A percentile compares a stretch with the other conserved stretches of the same genome.
These are phyloP conservation scores for Bembecia ichneumoniformis DNA, from an alignment of 2,888 invertebrate genomes.

Conservation along the genomic window DNA sequence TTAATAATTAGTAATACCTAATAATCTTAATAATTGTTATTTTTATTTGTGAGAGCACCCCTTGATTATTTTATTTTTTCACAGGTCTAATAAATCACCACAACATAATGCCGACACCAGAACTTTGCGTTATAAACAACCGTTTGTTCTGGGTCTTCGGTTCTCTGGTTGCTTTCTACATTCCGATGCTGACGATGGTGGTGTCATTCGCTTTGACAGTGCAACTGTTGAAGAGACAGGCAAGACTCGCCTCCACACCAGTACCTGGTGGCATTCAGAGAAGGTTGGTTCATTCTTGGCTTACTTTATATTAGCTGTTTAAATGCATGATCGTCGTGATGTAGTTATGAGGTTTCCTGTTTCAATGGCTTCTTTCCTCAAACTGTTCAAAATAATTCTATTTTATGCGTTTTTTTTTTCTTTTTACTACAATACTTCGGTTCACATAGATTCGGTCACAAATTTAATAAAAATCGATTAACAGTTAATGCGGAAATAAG, in stretches of 20 bases:
- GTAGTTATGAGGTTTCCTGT: no score
- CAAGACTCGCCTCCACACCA: slow-evolving; percentile 76
- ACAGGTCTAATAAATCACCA: slow-evolving; percentile 81
- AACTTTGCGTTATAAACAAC: slow-evolving; percentile 86
- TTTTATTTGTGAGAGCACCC: no score
- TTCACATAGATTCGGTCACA: no score
- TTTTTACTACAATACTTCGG: no score
- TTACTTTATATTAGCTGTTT: not conserved
- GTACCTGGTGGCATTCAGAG: slow-evolving; percentile 59
- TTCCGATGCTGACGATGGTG: slow-evolving; percentile 96
- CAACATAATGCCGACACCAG: slow-evolving; percentile 86
- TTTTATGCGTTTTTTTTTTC: no score
- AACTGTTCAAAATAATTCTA: not conserved
- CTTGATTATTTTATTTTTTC: not conserved
- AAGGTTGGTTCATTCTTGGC: slow-evolving; percentile 28
- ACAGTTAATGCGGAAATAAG: no score
- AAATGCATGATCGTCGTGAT: no score
- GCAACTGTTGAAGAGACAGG: slow-evolving; percentile 85
- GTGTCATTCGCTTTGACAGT: slow-evolving; percentile 92
- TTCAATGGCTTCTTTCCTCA: not conserved
- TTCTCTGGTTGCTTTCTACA: slow-evolving; percentile 93
- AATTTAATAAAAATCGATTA: no score
- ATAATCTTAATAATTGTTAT: no score
- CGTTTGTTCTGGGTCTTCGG: slow-evolving; percentile 91
- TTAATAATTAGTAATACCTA: no score